Conservation (phyloP, 2,888 invertebrate species). For the Pristionchus japonicus region DNA sequence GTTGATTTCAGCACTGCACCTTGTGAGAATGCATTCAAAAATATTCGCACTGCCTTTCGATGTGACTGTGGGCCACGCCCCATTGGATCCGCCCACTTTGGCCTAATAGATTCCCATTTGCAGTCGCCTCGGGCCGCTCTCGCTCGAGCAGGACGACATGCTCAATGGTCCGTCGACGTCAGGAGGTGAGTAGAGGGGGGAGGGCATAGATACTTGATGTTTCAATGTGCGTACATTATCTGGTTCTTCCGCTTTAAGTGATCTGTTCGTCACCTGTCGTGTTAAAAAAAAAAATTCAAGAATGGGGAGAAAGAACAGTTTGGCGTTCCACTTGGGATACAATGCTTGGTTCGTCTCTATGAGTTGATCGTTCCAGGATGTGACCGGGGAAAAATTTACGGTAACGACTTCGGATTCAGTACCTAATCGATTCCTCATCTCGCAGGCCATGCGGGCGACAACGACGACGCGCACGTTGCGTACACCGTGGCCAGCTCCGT, state of each 20-base stretch:
- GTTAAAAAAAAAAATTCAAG: no score
- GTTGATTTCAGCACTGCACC: no score
- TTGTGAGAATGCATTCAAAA: no score
- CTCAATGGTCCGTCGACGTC: slow-evolving; percentile 49
- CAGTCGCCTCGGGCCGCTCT: slow-evolving; percentile 53
- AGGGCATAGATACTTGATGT: no score
- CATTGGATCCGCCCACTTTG: no score
- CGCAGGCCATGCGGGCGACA: slow-evolving; percentile 44
- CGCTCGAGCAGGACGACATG: slow-evolving; percentile 53
- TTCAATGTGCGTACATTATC: no score
- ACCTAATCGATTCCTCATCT: not conserved
- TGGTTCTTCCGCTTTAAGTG: no score
- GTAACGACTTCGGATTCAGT: not conserved
- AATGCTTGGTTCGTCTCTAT: no score
- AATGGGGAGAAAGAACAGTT: no score
- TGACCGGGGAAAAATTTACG: no score
- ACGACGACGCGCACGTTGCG: slow-evolving; percentile 69
- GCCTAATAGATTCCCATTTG: not conserved
- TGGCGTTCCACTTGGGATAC: no score
- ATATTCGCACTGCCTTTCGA: not conserved
- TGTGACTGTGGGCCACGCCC: not conserved
- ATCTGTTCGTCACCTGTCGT: no score
- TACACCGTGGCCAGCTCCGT: slow-evolving; percentile 63
- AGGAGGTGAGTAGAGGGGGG: not conserved
- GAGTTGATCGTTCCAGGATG: not conserved